A percentile compares a stretch with the other conserved stretches of the same genome.
Evolutionary conservation across 2,888 invertebrate genomes (phyloP).

Genomic region (Oligia fasciuncula): DNA sequence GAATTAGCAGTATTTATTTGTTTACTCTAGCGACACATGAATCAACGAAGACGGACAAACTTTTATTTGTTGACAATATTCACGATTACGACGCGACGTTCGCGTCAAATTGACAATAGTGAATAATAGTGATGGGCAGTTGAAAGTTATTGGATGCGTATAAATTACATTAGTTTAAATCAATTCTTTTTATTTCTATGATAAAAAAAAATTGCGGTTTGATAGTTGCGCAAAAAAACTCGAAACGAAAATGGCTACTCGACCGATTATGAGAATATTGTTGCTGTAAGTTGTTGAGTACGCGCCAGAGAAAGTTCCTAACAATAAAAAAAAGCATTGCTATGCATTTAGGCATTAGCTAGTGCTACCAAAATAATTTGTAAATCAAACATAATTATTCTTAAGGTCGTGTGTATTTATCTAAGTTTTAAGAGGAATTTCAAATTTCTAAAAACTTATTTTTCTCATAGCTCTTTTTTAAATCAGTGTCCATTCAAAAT

Average conservation of each 20-base stretch:
- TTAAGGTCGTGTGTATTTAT: no score
- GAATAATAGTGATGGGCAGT: conserved; percentile 21
- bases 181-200: neutral
- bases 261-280: neutral
- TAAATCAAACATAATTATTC: no score
- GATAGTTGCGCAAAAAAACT: neutral
- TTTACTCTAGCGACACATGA: conserved; percentile 60
- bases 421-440: no score
- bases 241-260: neutral
- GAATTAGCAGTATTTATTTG: conserved; percentile 62
- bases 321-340: neutral
- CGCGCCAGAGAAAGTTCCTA: neutral
- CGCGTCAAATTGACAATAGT: conserved; percentile 38
- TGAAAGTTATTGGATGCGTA: no score
- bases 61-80: conserved; percentile 57
- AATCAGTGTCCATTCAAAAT: no score
- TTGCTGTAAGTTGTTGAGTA: neutral
- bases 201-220: neutral
- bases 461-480: no score
- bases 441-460: no score
- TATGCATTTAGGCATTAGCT: neutral
- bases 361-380: no score
- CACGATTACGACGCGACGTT: conserved; percentile 6
- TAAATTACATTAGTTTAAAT: neutral
- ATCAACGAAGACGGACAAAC: conserved; percentile 48